Evolutionary conservation across 1,140 invertebrate species (phyloP).

Genomic region (Drosophila orosa): DNA sequence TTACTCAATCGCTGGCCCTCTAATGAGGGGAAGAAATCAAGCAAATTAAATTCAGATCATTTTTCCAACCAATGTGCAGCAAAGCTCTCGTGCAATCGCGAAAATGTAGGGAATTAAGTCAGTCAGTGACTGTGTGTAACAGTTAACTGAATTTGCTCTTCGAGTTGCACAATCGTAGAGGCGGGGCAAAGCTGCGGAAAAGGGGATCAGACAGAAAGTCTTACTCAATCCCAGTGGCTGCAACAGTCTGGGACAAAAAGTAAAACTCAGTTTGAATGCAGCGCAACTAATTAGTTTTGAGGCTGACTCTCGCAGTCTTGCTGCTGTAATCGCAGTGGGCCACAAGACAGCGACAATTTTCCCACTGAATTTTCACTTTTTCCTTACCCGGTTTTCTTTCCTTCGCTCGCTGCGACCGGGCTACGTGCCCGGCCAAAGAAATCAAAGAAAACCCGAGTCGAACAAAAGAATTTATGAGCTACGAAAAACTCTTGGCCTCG

Average conservation of each 20-base stretch:
- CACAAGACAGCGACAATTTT: constrained; percentile 75
- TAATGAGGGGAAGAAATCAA: constrained; percentile 6
- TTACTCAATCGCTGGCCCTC: constrained; percentile 20
- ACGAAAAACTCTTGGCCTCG: constrained; percentile 66
- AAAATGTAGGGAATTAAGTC: constrained; percentile 81
- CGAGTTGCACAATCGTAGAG: constrained; percentile 14
- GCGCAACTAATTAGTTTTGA: constrained; percentile 79
- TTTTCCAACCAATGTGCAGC: constrained; percentile 25
- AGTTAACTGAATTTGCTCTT: constrained; percentile 76
- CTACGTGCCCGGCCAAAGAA: constrained; percentile 50
- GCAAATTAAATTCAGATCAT: constrained; percentile 15
- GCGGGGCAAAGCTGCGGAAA: constrained; percentile 6
- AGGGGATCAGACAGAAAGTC: constrained; percentile 59
- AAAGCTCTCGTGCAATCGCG: constrained; percentile 38
- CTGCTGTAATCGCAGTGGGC: constrained; percentile 56
- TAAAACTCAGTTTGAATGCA: constrained; percentile 70
- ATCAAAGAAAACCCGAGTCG: constrained; percentile 61
- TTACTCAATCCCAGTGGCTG: constrained; percentile 64
- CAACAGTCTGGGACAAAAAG: constrained; percentile 54
- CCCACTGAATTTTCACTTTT: constrained; percentile 79
- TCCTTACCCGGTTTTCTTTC: constrained; percentile 43
- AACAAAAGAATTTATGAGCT: constrained; percentile 76
- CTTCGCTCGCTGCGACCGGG: neutral
- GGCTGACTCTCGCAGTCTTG: constrained; percentile 51
- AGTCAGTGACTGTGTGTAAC: constrained; percentile 73